Conservation (phyloP, 2,113 vertebrate genomes). For the Aphyosemion australe region DNA sequence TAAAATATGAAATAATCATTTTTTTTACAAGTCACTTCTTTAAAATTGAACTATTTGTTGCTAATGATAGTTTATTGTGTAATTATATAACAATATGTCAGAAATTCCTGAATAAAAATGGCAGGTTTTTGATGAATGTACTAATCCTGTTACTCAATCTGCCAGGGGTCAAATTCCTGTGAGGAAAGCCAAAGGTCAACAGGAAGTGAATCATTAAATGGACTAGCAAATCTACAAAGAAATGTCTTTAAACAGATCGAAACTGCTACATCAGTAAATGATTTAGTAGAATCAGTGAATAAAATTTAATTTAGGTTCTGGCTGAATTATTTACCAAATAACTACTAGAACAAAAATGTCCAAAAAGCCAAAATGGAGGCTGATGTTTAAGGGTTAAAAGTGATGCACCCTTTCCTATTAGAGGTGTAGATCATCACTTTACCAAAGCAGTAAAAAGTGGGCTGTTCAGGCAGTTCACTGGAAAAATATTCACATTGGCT, state of each 20-base stretch:
- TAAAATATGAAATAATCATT: no score
- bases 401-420: neutral
- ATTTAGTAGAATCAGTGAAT: no score
- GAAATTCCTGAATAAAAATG: no score
- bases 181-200: neutral
- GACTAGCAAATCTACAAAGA: neutral
- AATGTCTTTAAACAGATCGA: neutral
- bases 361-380: neutral
- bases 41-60: no score
- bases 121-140: no score
- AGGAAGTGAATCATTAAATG: neutral
- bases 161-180: neutral
- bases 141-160: no score
- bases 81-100: no score
- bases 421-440: neutral
- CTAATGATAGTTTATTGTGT: no score
- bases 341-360: neutral
- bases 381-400: no score
- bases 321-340: neutral
- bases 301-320: neutral
- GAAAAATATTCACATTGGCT: constrained; percentile 20
- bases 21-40: no score
- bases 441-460: constrained; percentile 11
- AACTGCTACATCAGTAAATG: no score
- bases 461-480: constrained; percentile 13